phyloP scores from a whole-genome alignment of 2,797 vertebrate genomes.

The Glyptemys insculpta region DNA sequence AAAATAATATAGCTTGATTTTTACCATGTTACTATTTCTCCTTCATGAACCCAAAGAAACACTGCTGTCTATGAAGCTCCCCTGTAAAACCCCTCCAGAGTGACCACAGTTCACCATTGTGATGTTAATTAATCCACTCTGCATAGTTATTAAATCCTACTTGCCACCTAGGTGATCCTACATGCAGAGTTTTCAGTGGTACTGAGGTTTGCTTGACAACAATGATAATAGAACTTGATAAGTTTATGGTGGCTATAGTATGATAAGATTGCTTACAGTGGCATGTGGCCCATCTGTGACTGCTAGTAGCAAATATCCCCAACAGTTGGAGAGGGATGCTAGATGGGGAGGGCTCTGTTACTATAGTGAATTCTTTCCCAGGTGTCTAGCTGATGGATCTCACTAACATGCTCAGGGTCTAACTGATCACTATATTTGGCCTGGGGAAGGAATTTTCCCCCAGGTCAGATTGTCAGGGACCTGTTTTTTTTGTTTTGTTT shows the following conservation, averaged over 20 bases:
- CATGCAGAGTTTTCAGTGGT: background rate
- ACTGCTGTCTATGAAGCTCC: background rate
- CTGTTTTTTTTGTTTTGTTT: background rate
- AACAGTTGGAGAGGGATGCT: background rate
- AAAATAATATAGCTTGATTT: background rate
- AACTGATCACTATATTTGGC: background rate
- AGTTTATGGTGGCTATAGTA: background rate
- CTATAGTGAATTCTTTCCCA: background rate
- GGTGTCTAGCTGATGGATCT: background rate
- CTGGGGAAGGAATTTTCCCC: background rate
- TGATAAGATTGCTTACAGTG: background rate
- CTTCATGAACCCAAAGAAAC: fast-evolving
- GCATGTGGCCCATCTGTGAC: background rate
- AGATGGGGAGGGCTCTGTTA: background rate
- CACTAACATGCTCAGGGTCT: background rate
- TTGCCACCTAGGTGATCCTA: background rate
- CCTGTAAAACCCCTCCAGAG: background rate
- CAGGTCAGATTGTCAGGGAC: background rate
- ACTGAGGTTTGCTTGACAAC: background rate
- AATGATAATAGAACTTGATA: background rate
- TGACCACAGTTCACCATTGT: background rate
- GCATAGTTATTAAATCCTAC: background rate
- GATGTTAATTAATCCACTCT: background rate
- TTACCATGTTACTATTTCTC: background rate
- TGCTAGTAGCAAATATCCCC: background rate